Conservation (phyloP, 1,140 invertebrate genomes). For the Teleogryllus occipitalis region DNA sequence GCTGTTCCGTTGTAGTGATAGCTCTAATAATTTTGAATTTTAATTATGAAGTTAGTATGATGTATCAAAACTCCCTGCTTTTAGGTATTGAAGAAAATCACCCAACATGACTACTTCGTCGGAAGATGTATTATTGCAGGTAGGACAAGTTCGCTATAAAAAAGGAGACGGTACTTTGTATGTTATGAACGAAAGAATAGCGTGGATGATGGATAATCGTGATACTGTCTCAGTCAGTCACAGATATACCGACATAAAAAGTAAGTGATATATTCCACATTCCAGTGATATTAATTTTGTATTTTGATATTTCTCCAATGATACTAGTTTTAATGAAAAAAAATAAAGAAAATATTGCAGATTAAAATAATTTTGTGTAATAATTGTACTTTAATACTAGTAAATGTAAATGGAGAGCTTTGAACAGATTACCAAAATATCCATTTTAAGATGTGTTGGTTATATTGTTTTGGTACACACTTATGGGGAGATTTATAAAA, state of each 20-base stretch:
- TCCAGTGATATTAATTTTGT: not conserved
- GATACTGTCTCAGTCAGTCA: constrained; percentile 88
- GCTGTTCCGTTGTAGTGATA: not conserved
- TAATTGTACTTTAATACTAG: too few species aligned
- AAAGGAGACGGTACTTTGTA: constrained; percentile 94
- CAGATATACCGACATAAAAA: constrained; percentile 92
- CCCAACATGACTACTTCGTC: constrained; percentile 64
- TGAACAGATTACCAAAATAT: too few species aligned
- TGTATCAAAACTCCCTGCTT: too few species aligned
- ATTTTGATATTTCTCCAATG: not conserved
- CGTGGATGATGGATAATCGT: constrained; percentile 89
- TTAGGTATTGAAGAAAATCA: not conserved
- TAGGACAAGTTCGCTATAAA: constrained; percentile 86
- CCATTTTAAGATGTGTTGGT: too few species aligned
- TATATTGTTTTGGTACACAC: too few species aligned
- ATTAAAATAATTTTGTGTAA: too few species aligned
- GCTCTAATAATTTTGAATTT: not conserved
- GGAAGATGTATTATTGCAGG: constrained; percentile 89
- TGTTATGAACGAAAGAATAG: constrained; percentile 89
- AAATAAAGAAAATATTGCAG: too few species aligned
- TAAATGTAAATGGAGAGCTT: too few species aligned
- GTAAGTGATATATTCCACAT: constrained; percentile 44
- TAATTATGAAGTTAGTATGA: too few species aligned
- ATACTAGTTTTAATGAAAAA: too few species aligned
- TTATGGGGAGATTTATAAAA: too few species aligned